Conservation (phyloP, 2,113 vertebrate species). For the Eublepharis macularius region DNA sequence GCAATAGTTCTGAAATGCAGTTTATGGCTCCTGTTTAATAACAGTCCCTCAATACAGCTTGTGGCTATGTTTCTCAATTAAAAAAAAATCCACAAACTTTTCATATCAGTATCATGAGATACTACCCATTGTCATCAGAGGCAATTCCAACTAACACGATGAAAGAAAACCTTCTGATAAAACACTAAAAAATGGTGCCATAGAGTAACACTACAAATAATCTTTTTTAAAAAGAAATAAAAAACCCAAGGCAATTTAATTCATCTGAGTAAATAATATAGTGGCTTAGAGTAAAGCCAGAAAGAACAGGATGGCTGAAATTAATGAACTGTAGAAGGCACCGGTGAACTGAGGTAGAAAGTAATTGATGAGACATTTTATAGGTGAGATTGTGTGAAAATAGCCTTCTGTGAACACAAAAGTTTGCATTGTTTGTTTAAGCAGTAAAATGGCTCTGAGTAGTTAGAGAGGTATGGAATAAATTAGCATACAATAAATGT, state of each 20-base stretch:
- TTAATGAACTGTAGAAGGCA: slow-evolving; percentile 42
- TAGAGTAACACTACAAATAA: slow-evolving; percentile 22
- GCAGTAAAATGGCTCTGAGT: neutral
- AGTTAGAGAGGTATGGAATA: neutral
- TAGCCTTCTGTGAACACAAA: slow-evolving; percentile 5
- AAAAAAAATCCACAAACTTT: neutral
- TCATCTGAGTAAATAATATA: slow-evolving; percentile 47
- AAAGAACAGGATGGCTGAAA: slow-evolving; percentile 13
- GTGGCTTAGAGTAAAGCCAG: slow-evolving; percentile 47
- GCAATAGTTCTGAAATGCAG: fast-evolving
- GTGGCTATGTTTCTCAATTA: too few relatives aligned
- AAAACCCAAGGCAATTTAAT: slow-evolving; percentile 42
- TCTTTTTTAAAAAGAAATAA: neutral
- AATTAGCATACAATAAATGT: slow-evolving; percentile 8
- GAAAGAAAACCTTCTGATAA: slow-evolving; percentile 23
- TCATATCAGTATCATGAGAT: neutral
- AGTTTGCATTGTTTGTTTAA: neutral
- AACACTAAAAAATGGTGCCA: slow-evolving; percentile 26
- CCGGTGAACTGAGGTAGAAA: slow-evolving; percentile 31
- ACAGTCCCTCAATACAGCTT: neutral
- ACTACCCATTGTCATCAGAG: neutral
- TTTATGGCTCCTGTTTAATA: fast-evolving
- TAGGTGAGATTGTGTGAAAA: slow-evolving; percentile 19
- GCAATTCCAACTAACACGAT: neutral
- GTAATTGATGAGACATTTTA: slow-evolving; percentile 6